Percentiles rank a stretch among this genome's conserved stretches.
Evolutionary conservation across 2,113 vertebrate species (phyloP).

Genomic region (Ptyas mucosa): DNA sequence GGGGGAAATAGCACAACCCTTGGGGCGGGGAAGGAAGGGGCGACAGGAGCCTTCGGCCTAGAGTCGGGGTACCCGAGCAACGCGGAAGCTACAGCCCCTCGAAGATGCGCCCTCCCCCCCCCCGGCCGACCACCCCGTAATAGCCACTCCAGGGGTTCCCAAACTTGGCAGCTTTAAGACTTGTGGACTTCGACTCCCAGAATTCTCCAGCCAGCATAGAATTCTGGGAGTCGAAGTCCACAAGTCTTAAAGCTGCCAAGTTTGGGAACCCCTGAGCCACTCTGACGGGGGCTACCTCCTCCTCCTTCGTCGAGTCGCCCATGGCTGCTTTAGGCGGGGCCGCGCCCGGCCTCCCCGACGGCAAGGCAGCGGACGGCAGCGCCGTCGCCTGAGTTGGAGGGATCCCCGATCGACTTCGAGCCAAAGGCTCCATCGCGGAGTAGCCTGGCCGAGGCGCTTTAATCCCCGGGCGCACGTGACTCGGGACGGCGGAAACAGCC

Average conservation of each 20-base stretch:
- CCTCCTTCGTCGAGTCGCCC: constrained; percentile 22
- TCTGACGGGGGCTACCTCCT: constrained; percentile 28
- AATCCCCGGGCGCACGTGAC: constrained; percentile 16
- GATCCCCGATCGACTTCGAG: not conserved
- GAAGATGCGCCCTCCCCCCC: rapidly evolving
- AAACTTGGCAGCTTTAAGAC: no score
- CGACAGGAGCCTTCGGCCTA: not conserved
- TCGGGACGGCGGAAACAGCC: not conserved
- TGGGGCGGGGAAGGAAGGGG: not conserved
- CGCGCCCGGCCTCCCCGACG: not conserved
- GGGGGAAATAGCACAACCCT: not conserved
- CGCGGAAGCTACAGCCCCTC: not conserved
- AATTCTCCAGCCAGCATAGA: no score
- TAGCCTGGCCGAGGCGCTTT: not conserved
- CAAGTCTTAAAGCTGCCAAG: no score
- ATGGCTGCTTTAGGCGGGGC: not conserved
- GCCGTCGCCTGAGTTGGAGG: not conserved
- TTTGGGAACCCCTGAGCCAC: no score
- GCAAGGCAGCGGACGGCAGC: not conserved
- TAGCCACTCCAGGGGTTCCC: no score
- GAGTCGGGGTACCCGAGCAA: not conserved
- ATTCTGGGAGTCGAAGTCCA: no score
- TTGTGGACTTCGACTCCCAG: no score
- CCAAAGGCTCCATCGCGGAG: not conserved
- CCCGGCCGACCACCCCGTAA: rapidly evolving